These are phyloP conservation scores for Chlorodrepanis virens DNA, from an alignment of 2,113 vertebrate species.

Conservation along the genomic window DNA sequence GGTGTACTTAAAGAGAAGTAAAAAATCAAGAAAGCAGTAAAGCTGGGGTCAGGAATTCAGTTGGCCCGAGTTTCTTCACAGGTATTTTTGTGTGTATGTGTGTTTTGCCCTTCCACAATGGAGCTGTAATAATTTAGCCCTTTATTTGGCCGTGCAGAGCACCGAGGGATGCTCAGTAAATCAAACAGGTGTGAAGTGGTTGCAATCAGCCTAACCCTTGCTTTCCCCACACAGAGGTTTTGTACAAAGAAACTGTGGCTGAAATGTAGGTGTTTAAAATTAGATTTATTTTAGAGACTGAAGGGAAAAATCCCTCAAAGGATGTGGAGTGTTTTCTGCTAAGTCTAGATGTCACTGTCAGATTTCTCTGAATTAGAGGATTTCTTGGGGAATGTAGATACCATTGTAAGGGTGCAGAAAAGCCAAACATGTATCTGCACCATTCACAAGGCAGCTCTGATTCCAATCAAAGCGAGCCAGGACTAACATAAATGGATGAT, in stretches of 20 bases:
- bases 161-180: background rate
- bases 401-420: background rate
- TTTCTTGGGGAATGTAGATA: background rate
- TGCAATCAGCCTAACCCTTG: background rate
- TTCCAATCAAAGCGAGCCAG: conserved; percentile 17
- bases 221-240: background rate
- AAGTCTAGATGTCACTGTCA: conserved; percentile 7
- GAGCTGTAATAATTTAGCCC: background rate
- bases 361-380: conserved; percentile 48
- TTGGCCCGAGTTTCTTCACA: background rate
- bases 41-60: background rate
- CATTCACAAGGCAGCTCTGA: conserved; percentile 13
- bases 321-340: conserved; percentile 8
- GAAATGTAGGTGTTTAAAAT: conserved; percentile 30
- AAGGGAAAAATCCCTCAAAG: background rate
- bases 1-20: background rate
- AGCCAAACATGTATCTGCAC: conserved; percentile 3
- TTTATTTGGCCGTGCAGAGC: conserved; percentile 9
- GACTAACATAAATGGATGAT: background rate
- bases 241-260: background rate
- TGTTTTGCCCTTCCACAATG: background rate
- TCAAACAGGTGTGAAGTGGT: background rate
- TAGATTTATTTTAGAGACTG: conserved; percentile 17
- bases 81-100: background rate
- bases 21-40: background rate